phyloP scores from a whole-genome alignment of 2,797 vertebrate species.

The Anguilla marmorata region DNA sequence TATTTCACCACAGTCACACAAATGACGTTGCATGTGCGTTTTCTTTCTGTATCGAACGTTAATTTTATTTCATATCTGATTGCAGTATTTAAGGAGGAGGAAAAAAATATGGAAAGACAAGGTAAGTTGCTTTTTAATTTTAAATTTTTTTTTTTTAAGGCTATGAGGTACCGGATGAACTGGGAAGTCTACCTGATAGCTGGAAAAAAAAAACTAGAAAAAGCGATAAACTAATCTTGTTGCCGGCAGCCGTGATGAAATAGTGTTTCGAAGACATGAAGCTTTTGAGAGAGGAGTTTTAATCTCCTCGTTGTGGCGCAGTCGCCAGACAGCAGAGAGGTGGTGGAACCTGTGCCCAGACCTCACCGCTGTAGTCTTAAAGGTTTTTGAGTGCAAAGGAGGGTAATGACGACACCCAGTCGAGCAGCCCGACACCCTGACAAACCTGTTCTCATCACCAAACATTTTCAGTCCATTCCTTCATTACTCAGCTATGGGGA shows the following conservation, averaged over 20 bases:
- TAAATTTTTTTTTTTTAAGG: background rate
- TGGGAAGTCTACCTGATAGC: background rate
- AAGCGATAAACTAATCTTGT: conserved; percentile 37
- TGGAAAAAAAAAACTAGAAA: background rate
- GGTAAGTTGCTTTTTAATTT: conserved; percentile 68
- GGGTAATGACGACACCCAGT: conserved; percentile 22
- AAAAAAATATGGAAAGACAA: conserved; percentile 61
- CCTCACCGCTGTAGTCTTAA: background rate
- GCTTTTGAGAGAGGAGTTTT: background rate
- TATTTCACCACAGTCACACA: background rate
- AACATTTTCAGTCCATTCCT: conserved; percentile 10
- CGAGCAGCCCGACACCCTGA: conserved; percentile 47
- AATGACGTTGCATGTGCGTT: conserved; percentile 26
- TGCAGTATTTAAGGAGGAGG: conserved; percentile 76
- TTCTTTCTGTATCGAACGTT: conserved; percentile 57
- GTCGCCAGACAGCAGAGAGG: background rate
- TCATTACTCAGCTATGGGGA: conserved; percentile 27
- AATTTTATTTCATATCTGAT: conserved; percentile 74
- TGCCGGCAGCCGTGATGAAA: background rate
- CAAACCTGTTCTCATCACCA: conserved; percentile 29
- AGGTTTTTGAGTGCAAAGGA: background rate
- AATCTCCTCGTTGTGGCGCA: background rate
- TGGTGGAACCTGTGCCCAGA: background rate
- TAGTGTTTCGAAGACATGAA: background rate
- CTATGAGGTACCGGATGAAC: background rate